These are phyloP conservation scores for Drosophila nikananu DNA, from an alignment of 1,140 invertebrate genomes.

Conservation along the genomic window DNA sequence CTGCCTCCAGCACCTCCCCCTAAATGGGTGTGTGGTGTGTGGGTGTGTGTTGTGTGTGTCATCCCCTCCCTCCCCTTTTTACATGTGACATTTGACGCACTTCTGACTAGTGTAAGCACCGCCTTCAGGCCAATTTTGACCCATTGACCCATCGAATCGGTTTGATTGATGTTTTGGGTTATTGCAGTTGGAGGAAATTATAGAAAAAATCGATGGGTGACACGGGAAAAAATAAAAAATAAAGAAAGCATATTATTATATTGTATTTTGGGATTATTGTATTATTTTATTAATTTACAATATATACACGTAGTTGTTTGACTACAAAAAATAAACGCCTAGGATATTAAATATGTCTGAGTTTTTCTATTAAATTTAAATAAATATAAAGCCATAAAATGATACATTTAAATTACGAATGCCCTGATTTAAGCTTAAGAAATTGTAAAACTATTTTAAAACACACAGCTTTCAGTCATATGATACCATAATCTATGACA, in stretches of 20 bases:
- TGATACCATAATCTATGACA: background rate
- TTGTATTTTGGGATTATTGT: background rate
- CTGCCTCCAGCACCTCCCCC: conserved; percentile 19
- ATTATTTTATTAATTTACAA: background rate
- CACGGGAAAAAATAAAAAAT: background rate
- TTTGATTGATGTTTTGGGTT: conserved; percentile 57
- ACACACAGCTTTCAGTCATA: too few relatives aligned
- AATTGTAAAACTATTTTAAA: background rate
- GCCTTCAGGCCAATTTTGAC: conserved; percentile 40
- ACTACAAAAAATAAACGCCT: too few relatives aligned
- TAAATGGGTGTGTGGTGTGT: conserved; percentile 1
- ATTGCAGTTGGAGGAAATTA: conserved; percentile 2
- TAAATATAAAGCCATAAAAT: background rate
- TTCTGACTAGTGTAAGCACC: conserved; percentile 35
- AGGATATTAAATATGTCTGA: background rate
- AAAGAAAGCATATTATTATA: background rate
- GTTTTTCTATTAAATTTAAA: background rate
- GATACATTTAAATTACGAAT: background rate
- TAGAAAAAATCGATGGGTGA: conserved; percentile 4
- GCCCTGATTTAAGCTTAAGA: background rate
- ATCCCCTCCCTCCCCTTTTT: background rate
- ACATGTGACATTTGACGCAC: conserved; percentile 35
- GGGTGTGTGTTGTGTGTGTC: background rate
- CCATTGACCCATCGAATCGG: conserved; percentile 52
- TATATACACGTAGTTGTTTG: background rate